These are phyloP conservation scores for Drosophila dives DNA, from an alignment of 2,888 invertebrate genomes.

Conservation along the genomic window DNA sequence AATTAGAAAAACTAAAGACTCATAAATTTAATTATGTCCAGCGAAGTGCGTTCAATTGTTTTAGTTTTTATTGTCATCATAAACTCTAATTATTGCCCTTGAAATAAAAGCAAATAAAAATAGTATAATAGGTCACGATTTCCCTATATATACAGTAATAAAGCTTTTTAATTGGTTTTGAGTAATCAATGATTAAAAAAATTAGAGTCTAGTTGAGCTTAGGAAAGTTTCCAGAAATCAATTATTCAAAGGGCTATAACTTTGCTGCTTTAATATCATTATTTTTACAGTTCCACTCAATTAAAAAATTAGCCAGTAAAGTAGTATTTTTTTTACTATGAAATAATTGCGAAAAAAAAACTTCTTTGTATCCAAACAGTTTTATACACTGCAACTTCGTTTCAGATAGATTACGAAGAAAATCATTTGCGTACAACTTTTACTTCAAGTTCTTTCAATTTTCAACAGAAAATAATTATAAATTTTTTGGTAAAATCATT, in stretches of 20 bases:
- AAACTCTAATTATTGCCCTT: background rate
- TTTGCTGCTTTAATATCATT: background rate
- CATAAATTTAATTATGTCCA: conserved; percentile 46
- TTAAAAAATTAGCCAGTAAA: background rate
- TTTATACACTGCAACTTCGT: background rate
- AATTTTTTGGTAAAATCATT: conserved; percentile 13
- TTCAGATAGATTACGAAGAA: background rate
- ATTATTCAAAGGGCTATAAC: background rate
- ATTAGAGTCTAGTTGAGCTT: background rate
- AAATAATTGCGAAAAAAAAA: background rate
- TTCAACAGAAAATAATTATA: conserved; percentile 7
- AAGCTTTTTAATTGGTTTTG: background rate
- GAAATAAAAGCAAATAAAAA: background rate
- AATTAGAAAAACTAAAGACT: conserved; percentile 45
- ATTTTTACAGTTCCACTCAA: background rate
- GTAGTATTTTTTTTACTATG: background rate
- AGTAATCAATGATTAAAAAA: background rate
- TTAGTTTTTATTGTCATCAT: background rate
- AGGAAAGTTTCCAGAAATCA: background rate
- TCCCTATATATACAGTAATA: too few species aligned
- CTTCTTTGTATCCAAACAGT: background rate
- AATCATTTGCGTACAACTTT: background rate
- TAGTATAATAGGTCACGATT: background rate
- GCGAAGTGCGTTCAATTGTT: conserved; percentile 9
- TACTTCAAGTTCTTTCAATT: background rate